These are phyloP conservation scores for Agrilus cyanescens DNA, from an alignment of 2,888 invertebrate species.

Conservation along the genomic window DNA sequence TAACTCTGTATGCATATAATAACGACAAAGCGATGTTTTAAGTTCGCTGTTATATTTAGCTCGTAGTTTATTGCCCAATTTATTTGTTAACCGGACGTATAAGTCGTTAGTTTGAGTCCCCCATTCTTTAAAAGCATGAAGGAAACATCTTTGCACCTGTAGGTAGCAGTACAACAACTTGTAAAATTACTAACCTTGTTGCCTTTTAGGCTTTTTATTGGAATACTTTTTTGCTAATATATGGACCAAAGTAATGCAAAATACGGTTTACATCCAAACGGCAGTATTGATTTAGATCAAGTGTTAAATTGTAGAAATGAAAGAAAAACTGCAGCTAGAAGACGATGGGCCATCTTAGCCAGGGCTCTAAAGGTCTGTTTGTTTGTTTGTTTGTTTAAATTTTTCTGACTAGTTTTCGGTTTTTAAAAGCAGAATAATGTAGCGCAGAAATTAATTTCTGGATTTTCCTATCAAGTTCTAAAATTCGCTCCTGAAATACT, in stretches of 20 bases:
- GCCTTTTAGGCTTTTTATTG: constrained; percentile 24
- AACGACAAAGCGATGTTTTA: no score
- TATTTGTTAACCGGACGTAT: no score
- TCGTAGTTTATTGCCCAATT: no score
- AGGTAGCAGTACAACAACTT: constrained; percentile 11
- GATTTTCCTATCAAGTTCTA: not conserved
- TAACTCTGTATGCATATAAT: no score
- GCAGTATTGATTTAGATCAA: constrained; percentile 29
- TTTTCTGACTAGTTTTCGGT: not conserved
- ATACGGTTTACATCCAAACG: constrained; percentile 26
- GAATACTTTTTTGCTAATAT: constrained; percentile 24
- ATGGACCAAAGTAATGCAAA: constrained; percentile 34
- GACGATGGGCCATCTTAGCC: constrained; percentile 59
- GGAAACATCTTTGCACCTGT: constrained; percentile 8
- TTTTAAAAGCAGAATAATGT: constrained; percentile 3
- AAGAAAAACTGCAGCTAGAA: constrained; percentile 46
- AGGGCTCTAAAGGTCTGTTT: constrained; percentile 46
- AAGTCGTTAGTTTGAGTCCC: no score
- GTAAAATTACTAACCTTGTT: constrained; percentile 13
- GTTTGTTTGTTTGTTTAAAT: no score
- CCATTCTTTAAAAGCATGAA: constrained; percentile 24
- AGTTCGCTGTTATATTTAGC: no score
- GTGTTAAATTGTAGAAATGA: constrained; percentile 29
- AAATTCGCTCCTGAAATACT: no score
- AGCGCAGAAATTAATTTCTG: no score